These are phyloP conservation scores for Polyodon spathula DNA, from an alignment of 2,113 vertebrate genomes.

Conservation along the genomic window DNA sequence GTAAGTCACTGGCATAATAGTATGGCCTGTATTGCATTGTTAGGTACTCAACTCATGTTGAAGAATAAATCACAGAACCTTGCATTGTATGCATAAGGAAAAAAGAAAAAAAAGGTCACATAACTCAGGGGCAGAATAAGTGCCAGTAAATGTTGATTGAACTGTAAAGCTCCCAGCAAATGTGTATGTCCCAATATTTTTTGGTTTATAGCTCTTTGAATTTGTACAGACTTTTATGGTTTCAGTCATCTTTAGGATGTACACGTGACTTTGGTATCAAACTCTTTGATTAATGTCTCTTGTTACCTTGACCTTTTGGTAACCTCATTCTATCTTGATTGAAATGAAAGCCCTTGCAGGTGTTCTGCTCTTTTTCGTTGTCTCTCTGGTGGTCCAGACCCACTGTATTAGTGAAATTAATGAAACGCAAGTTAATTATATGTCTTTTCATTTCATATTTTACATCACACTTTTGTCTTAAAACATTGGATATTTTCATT, in stretches of 20 bases:
- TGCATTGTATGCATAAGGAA: constrained; percentile 20
- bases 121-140: constrained; percentile 28
- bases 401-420: constrained; percentile 10
- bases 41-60: background rate
- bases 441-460: background rate
- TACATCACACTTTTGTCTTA: background rate
- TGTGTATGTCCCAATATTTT: constrained; percentile 25
- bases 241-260: constrained; percentile 22
- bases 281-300: constrained; percentile 20
- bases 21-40: constrained; percentile 16
- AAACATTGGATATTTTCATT: background rate
- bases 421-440: constrained; percentile 7
- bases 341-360: constrained; percentile 26
- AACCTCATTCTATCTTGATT: constrained; percentile 31
- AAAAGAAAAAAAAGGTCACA: constrained; percentile 32
- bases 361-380: constrained; percentile 21
- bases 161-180: constrained; percentile 24
- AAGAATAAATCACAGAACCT: constrained; percentile 29
- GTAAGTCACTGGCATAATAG: constrained; percentile 25
- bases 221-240: constrained; percentile 23
- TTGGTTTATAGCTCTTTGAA: constrained; percentile 22
- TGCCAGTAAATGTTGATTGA: constrained; percentile 38
- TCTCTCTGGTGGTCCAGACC: constrained; percentile 14
- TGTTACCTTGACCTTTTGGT: constrained; percentile 40
- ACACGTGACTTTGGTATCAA: constrained; percentile 23